These are phyloP conservation scores for Zele albiditarsus DNA, from an alignment of 2,888 invertebrate genomes.

Conservation along the genomic window DNA sequence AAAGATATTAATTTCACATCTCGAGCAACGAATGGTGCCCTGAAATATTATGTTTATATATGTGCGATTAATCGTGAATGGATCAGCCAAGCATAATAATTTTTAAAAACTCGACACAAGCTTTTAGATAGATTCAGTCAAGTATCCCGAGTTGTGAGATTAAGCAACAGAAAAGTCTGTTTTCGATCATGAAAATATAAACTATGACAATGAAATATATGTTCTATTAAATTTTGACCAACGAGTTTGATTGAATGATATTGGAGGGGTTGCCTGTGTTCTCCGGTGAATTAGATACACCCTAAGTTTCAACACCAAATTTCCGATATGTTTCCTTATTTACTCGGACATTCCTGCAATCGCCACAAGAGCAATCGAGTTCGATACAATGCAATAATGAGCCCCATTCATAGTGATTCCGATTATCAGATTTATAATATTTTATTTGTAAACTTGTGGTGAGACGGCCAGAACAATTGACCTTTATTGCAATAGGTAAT, in stretches of 20 bases:
- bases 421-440: slow-evolving; percentile 74
- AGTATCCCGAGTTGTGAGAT: no score
- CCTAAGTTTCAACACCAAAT: slow-evolving; percentile 66
- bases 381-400: slow-evolving; percentile 75
- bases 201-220: no score
- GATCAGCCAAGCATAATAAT: no score
- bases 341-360: slow-evolving; percentile 73
- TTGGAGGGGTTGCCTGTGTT: background rate
- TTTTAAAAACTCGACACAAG: no score
- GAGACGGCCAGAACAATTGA: slow-evolving; percentile 73
- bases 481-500: slow-evolving; percentile 72
- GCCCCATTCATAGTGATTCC: slow-evolving; percentile 75
- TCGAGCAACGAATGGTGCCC: no score
- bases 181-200: no score
- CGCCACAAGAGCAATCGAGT: slow-evolving; percentile 74
- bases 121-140: no score
- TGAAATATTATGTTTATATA: no score
- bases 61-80: no score
- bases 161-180: no score
- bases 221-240: no score
- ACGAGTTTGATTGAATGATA: background rate
- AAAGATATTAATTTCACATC: no score
- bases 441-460: slow-evolving; percentile 75
- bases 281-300: slow-evolving; percentile 22
- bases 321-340: slow-evolving; percentile 74